Conservation (phyloP, 1,140 invertebrate species). For the Octopus sinensis region DNA sequence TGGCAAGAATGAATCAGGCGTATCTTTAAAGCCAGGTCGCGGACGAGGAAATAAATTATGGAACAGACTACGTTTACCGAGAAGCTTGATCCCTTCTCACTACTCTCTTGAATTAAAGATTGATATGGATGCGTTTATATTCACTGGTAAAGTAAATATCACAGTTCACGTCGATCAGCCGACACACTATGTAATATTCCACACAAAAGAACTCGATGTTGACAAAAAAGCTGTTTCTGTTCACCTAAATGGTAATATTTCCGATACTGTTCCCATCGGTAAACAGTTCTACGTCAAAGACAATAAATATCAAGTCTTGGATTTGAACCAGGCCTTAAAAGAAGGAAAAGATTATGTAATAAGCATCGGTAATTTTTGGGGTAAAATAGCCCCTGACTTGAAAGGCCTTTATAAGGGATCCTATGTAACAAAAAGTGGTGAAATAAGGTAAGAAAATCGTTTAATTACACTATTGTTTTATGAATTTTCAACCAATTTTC, state of each 20-base stretch:
- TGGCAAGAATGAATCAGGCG: not conserved
- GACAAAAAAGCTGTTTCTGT: not conserved
- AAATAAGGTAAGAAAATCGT: conserved; percentile 28
- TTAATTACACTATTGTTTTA: too few species aligned
- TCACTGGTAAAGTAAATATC: conserved; percentile 36
- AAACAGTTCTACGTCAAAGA: conserved; percentile 24
- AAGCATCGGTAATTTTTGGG: conserved; percentile 32
- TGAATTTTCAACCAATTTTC: too few species aligned
- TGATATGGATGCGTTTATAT: conserved; percentile 33
- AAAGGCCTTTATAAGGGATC: conserved; percentile 40
- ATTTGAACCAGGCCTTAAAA: conserved; percentile 26
- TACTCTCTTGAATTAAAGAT: conserved; percentile 36
- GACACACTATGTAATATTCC: conserved; percentile 38
- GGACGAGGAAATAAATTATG: conserved; percentile 20
- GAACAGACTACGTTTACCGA: conserved; percentile 33
- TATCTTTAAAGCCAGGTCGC: not conserved
- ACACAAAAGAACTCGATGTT: conserved; percentile 10
- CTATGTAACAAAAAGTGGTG: conserved; percentile 34
- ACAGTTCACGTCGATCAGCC: conserved; percentile 20
- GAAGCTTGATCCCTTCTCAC: conserved; percentile 31
- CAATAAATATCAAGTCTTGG: conserved; percentile 33
- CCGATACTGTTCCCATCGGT: not conserved
- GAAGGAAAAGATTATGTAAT: conserved; percentile 26
- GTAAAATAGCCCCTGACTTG: conserved; percentile 31
- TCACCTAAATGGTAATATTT: not conserved